Evolutionary conservation across 2,113 vertebrate species (phyloP).

Genomic region (Fukomys damarensis): DNA sequence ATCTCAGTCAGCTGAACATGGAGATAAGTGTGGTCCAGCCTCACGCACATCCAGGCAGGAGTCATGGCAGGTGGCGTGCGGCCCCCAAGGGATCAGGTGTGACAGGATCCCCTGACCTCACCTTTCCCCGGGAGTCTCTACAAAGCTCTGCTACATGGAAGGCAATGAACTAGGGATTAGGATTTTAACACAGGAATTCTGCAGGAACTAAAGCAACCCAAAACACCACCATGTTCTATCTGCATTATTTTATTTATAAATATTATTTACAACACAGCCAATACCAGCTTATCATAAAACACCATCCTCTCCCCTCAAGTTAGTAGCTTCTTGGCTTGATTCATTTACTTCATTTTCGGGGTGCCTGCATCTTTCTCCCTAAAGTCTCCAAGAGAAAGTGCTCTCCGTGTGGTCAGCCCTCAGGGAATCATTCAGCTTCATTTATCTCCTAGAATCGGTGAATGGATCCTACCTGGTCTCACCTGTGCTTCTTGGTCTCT

Average conservation of each 20-base stretch:
- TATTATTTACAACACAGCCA: neutral
- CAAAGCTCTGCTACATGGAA: neutral
- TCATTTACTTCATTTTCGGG: neutral
- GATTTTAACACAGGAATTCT: neutral
- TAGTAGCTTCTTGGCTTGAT: neutral
- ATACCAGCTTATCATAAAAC: neutral
- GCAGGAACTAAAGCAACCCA: too few species aligned
- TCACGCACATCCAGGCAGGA: neutral
- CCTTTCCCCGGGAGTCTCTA: neutral
- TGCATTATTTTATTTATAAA: neutral
- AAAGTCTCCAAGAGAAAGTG: neutral
- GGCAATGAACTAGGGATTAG: neutral
- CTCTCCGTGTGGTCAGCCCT: neutral
- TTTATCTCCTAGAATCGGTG: too few species aligned
- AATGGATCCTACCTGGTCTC: neutral
- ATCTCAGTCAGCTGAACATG: neutral
- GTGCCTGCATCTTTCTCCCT: too few species aligned
- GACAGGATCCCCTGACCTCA: fast-evolving
- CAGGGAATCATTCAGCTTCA: neutral
- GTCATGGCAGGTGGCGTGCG: fast-evolving
- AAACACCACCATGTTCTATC: neutral
- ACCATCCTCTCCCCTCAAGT: neutral
- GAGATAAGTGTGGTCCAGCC: fast-evolving
- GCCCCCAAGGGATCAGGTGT: neutral
- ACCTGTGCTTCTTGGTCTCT: neutral